Conservation (phyloP, 2,113 vertebrate species). For the Ceyx margarethae region DNA sequence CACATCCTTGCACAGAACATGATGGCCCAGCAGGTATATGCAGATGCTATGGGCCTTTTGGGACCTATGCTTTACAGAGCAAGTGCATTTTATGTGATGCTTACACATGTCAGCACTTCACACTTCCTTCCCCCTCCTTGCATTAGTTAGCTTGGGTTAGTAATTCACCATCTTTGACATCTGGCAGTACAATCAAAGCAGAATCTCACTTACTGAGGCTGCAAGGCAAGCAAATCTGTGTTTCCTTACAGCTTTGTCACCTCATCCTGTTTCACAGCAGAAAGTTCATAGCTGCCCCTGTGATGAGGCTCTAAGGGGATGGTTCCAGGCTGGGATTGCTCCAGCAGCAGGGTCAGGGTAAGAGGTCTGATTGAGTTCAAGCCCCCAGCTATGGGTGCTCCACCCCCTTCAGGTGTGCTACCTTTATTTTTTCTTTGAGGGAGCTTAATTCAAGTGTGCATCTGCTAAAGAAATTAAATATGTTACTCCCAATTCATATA, state of each 20-base stretch:
- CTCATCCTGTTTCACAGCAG: conserved; percentile 1
- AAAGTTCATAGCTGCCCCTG: neutral
- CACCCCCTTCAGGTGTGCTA: neutral
- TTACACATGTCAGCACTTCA: neutral
- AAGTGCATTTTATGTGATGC: neutral
- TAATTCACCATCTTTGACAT: conserved; percentile 26
- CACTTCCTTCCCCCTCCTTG: neutral
- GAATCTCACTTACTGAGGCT: neutral
- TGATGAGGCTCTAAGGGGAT: neutral
- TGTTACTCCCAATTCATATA: neutral
- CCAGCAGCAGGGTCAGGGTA: neutral
- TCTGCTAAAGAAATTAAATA: neutral
- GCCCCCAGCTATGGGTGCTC: neutral
- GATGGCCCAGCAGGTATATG: neutral
- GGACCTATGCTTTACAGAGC: neutral
- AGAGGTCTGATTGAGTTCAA: neutral
- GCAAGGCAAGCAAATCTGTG: conserved; percentile 14
- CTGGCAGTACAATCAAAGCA: conserved; percentile 32
- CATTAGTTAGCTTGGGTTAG: neutral
- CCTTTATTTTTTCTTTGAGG: neutral
- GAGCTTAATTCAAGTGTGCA: neutral
- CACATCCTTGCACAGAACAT: neutral
- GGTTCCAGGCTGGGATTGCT: neutral
- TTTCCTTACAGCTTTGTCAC: conserved; percentile 20
- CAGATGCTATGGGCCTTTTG: neutral